These are phyloP conservation scores for Sceliomorpha sp. DNA, from an alignment of 2,888 invertebrate species.

Conservation along the genomic window DNA sequence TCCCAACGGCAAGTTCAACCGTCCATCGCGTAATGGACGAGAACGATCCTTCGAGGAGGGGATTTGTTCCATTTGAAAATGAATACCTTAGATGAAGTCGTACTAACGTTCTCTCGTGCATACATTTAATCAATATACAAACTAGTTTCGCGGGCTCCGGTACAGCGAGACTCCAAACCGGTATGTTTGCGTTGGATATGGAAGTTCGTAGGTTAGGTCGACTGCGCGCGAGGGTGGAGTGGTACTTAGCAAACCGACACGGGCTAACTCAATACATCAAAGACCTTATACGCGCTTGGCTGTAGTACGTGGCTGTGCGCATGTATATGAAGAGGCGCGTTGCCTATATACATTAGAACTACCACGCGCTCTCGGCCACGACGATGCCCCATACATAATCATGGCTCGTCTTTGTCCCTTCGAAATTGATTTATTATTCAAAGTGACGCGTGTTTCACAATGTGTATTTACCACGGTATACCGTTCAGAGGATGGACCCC, in stretches of 20 bases:
- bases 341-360: constrained; percentile 44
- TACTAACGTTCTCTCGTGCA: constrained; percentile 40
- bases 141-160: constrained; percentile 73
- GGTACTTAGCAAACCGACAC: constrained; percentile 76
- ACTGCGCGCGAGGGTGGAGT: constrained; percentile 65
- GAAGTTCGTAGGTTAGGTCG: constrained; percentile 59
- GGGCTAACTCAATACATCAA: constrained; percentile 78
- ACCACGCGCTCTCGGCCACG: constrained; percentile 63
- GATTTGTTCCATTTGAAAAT: constrained; percentile 35
- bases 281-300: constrained; percentile 73
- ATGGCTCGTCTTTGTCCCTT: constrained; percentile 78
- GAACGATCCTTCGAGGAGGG: too few relatives aligned
- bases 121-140: constrained; percentile 59
- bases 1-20: too few relatives aligned
- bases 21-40: too few relatives aligned
- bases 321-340: constrained; percentile 50
- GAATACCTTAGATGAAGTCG: constrained; percentile 44
- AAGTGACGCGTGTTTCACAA: constrained; percentile 80
- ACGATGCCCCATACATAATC: constrained; percentile 78
- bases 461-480: constrained; percentile 77
- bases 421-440: constrained; percentile 81
- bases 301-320: constrained; percentile 55
- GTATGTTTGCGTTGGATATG: constrained; percentile 56
- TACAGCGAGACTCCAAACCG: constrained; percentile 58
- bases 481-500: constrained; percentile 41